phyloP scores from a whole-genome alignment of 2,797 vertebrate genomes.

The Prunella strophiata region DNA sequence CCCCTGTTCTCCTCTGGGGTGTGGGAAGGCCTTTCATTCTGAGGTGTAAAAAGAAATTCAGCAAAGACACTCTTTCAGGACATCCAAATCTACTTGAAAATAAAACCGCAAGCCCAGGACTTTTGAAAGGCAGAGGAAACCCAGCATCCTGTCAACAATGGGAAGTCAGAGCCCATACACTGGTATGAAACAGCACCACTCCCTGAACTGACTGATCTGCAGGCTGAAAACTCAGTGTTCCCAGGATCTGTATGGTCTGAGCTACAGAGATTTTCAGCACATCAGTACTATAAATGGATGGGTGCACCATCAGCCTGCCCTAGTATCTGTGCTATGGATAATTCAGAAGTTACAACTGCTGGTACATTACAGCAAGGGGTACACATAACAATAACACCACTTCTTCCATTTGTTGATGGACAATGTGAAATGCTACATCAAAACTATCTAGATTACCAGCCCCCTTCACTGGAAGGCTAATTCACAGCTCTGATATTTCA shows the following conservation, averaged over 20 bases:
- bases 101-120: neutral
- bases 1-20: neutral
- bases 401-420: neutral
- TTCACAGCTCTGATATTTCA: neutral
- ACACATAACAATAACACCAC: neutral
- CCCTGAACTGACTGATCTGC: neutral
- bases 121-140: neutral
- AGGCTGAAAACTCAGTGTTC: neutral
- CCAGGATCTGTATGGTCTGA: neutral
- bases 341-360: neutral
- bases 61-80: neutral
- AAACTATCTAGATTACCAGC: neutral
- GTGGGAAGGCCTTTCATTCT: neutral
- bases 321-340: neutral
- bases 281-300: fast-evolving
- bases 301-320: neutral
- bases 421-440: neutral
- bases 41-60: neutral
- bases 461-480: neutral
- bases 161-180: neutral
- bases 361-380: neutral
- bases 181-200: neutral
- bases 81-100: neutral
- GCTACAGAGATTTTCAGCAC: neutral
- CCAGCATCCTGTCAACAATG: neutral